Evolutionary conservation across 2,797 vertebrate species (phyloP).

Genomic region (Microhierax caerulescens): DNA sequence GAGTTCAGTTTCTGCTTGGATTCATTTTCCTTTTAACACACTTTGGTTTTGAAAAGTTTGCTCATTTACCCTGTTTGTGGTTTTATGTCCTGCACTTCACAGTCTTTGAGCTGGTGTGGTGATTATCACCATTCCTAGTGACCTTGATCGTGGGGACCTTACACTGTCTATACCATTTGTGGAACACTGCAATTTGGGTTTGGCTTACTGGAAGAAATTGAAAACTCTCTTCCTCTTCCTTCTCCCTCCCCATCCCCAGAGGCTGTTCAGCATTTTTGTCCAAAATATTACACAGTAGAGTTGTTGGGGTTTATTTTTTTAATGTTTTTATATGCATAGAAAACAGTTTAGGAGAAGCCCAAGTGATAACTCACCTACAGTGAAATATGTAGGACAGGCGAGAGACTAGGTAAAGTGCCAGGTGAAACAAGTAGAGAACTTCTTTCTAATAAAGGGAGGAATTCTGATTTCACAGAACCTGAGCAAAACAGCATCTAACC

Average conservation of each 20-base stretch:
- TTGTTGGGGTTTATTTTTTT: background rate
- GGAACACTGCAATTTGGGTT: background rate
- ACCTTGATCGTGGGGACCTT: background rate
- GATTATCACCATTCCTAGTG: background rate
- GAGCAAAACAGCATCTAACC: background rate
- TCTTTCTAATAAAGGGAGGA: background rate
- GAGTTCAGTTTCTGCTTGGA: slow-evolving; percentile 49
- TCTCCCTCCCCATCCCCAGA: slow-evolving; percentile 19
- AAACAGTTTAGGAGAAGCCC: background rate
- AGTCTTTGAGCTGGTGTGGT: background rate
- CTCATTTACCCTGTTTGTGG: background rate
- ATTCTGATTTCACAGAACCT: background rate
- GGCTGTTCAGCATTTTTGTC: background rate
- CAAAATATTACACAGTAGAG: background rate
- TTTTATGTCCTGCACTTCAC: background rate
- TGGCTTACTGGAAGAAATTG: slow-evolving; percentile 3
- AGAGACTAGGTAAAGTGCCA: background rate
- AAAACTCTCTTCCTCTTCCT: slow-evolving; percentile 42
- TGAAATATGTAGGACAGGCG: background rate
- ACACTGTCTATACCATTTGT: background rate
- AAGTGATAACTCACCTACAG: background rate
- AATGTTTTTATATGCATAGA: background rate
- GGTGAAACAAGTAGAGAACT: background rate
- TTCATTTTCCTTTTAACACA: slow-evolving; percentile 38
- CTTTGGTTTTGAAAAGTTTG: slow-evolving; percentile 4